Conservation (phyloP, 2,113 vertebrate genomes). For the Mus musculus region GRCm39 chr13:52184001-52184500, state of each 20-base stretch:
- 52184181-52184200: neutral
- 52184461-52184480: neutral
- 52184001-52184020: neutral
- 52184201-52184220: neutral
- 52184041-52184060: fast-evolving
- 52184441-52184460: neutral
- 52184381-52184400: neutral
- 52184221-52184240: too few species aligned
- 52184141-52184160: neutral
- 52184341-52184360: neutral
- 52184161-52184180: neutral
- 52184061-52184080: neutral
- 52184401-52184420: neutral
- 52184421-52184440: neutral
- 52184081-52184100: neutral
- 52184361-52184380: neutral
- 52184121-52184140: neutral
- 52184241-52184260: fast-evolving
- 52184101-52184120: neutral
- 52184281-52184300: neutral
- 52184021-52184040: too few species aligned
- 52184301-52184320: neutral
- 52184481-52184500: neutral
- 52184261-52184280: neutral
- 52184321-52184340: neutral